Base-by-base conservation (phyloP, 1,140 invertebrate species). In the Lepidurus packardi region DNA sequence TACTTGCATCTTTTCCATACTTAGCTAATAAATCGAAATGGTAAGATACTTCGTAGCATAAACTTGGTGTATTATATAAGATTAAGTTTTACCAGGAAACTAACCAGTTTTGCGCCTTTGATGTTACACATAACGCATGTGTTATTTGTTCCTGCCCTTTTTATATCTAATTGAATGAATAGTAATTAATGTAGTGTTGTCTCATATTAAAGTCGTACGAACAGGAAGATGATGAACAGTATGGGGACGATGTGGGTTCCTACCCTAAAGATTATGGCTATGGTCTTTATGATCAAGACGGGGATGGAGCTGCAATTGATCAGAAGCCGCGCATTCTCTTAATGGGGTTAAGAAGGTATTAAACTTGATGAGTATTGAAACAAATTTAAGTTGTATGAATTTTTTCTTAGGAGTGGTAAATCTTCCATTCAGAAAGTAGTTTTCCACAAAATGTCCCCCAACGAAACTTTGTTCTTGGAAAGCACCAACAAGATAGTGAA, bases 401-500 rank as follows among this genome's bases (percentile, higher is more conserved):
- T 84, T 84, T 80, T 83, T 97, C 97, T 84, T 65, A 65, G 53
- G 53, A 98, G 97, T 85, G 98, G 98, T 79, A 99, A 99, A 87
- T 98, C 97, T n/a, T 99, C 98, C 2, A 99, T 99, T 84, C 95
- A 98, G 85, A 99, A 99, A 89, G 98, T 99, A 9, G 98, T 99
- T 13, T 99, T 99, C 87, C 97, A 99, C 84, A 99, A 99, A 88
- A 99, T 99, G 94, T 98, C 97, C 11, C 98, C 98, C 9, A 99
- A 99, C 87, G 98, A 99, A 87, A 99, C 98, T 5, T 87, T 99
- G n/a, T 99, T 99, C 83, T 87, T 99, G 53, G 98, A 99, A 86
- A 97, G 95, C 81, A 99, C 97, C 78, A 98, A 97, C 84, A 97
- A 98, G 89, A 97, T 99, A 81, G 93, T 97, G 4, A 98, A 98